These are phyloP conservation scores for Torymus tubicola DNA, from an alignment of 2,888 invertebrate species.

Conservation along the genomic window DNA sequence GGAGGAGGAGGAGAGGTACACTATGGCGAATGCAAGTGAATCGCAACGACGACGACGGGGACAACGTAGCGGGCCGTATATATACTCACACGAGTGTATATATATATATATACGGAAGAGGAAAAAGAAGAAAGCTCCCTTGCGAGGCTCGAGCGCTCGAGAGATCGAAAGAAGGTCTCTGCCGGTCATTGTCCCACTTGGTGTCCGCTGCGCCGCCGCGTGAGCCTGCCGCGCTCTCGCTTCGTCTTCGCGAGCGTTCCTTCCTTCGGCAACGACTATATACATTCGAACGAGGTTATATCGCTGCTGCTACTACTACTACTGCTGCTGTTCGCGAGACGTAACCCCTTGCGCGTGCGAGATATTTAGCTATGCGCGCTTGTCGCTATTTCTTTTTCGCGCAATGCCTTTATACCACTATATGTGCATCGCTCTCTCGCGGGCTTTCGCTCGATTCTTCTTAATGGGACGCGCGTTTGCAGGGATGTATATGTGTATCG, in stretches of 20 bases:
- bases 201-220: constrained; percentile 54
- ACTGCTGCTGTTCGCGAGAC: background rate
- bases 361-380: constrained; percentile 39
- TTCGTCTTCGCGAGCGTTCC: constrained; percentile 21
- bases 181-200: constrained; percentile 76
- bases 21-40: constrained; percentile 56
- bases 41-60: constrained; percentile 6
- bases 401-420: background rate
- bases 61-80: background rate
- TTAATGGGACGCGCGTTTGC: background rate
- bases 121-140: constrained; percentile 57
- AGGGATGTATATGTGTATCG: no score
- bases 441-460: constrained; percentile 28
- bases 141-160: background rate
- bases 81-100: no score
- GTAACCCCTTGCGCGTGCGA: constrained; percentile 28
- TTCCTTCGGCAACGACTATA: no score
- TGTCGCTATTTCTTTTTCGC: no score
- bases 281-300: constrained; percentile 48
- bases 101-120: constrained; percentile 16
- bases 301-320: background rate
- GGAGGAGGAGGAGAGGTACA: background rate
- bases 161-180: constrained; percentile 74
- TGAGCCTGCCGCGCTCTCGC: constrained; percentile 10
- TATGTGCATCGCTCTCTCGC: background rate